These are phyloP conservation scores for Falco rusticolus DNA, from an alignment of 2,797 vertebrate genomes.

Conservation along the genomic window DNA sequence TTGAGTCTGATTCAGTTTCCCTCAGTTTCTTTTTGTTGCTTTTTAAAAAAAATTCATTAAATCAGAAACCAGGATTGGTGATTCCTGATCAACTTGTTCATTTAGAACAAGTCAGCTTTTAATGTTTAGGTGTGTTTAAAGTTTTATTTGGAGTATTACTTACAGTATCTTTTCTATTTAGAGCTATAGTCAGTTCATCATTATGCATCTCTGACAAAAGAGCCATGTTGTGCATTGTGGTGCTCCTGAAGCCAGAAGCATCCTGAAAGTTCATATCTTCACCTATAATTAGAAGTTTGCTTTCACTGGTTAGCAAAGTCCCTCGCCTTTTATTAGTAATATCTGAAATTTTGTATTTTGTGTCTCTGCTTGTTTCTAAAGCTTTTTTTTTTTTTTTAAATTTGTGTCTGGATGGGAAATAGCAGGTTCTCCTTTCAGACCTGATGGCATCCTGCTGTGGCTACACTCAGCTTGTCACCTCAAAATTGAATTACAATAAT, in stretches of 20 bases:
- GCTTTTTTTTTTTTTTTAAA: not conserved
- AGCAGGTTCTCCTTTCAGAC: not conserved
- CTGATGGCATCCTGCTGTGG: not conserved
- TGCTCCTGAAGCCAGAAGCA: not conserved
- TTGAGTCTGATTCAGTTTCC: not conserved
- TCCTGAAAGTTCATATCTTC: not conserved
- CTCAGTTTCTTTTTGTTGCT: not conserved
- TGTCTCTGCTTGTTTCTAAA: not conserved
- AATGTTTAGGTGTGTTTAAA: not conserved
- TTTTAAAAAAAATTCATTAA: not conserved
- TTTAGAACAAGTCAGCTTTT: not conserved
- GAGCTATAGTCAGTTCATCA: not conserved
- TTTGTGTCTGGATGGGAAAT: not conserved
- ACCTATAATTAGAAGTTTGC: not conserved
- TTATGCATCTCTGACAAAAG: not conserved
- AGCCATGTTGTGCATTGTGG: rapidly evolving
- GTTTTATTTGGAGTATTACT: not conserved
- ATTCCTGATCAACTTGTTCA: not conserved
- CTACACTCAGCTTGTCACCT: not conserved
- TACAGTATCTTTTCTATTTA: not conserved
- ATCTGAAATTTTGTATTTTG: not conserved
- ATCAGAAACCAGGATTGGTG: not conserved
- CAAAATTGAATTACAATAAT: not conserved
- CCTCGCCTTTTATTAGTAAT: not conserved
- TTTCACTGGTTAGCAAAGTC: not conserved